phyloP scores from a whole-genome alignment of 2,113 vertebrate genomes.

The Columbina picui region DNA sequence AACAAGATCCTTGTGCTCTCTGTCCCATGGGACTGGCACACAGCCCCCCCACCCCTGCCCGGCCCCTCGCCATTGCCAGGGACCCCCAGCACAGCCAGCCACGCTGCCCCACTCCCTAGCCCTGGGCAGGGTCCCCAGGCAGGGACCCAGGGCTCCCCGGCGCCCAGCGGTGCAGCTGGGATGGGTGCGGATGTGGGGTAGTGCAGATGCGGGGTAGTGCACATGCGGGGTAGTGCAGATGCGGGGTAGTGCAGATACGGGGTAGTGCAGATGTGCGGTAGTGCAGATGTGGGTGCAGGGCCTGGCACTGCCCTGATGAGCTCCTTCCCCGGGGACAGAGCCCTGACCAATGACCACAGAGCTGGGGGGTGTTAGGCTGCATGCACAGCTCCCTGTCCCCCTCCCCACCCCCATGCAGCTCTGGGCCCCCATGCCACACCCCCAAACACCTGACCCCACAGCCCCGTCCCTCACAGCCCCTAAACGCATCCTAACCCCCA shows the following conservation, averaged over 20 bases:
- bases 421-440: rapidly evolving
- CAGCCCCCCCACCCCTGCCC: neutral
- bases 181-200: neutral
- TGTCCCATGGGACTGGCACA: rapidly evolving
- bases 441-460: neutral
- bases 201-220: neutral
- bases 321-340: neutral
- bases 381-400: neutral
- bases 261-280: neutral
- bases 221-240: too few relatives aligned
- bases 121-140: rapidly evolving
- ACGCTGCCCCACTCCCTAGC: rapidly evolving
- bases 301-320: neutral
- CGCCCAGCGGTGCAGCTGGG: neutral
- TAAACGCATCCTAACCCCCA: neutral
- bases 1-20: neutral
- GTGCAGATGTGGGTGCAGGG: neutral
- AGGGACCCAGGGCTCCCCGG: neutral
- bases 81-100: neutral
- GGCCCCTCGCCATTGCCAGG: neutral
- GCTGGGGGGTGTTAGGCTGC: neutral
- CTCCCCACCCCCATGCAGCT: neutral
- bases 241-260: neutral
- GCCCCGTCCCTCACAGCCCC: neutral
- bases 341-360: neutral